Conservation (phyloP, 2,797 vertebrate genomes). For the Tapirus indicus region DNA sequence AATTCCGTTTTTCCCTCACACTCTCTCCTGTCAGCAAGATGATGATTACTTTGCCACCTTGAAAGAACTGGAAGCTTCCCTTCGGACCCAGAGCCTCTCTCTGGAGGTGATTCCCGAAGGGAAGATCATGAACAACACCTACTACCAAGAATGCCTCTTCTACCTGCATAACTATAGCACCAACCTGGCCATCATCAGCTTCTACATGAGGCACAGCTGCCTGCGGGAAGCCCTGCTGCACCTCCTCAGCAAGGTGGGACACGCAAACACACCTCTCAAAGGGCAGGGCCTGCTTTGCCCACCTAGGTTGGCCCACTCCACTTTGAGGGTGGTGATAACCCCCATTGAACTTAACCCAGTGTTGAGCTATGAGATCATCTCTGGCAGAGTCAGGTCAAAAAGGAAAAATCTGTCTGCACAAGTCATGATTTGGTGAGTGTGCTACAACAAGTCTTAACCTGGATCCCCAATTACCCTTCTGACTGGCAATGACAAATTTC, state of each 20-base stretch:
- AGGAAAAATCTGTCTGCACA: background rate
- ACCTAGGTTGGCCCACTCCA: background rate
- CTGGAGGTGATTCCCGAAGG: conserved; percentile 91
- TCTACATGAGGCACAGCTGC: conserved; percentile 95
- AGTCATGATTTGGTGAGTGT: background rate
- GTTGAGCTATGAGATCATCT: background rate
- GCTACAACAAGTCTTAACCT: background rate
- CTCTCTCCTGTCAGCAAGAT: conserved; percentile 83
- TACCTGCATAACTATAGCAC: conserved; percentile 96
- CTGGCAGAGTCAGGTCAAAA: conserved; percentile 33
- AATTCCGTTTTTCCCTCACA: conserved; percentile 1
- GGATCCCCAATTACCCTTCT: background rate
- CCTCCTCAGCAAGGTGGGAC: conserved; percentile 93
- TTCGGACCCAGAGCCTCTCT: conserved; percentile 88
- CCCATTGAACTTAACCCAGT: background rate
- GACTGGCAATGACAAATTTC: background rate
- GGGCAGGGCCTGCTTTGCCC: background rate
- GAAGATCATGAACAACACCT: conserved; percentile 88
- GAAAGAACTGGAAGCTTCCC: conserved; percentile 93
- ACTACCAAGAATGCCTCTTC: conserved; percentile 96
- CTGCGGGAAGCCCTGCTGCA: conserved; percentile 94
- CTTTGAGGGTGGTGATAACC: background rate
- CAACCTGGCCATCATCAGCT: conserved; percentile 95
- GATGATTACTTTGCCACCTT: conserved; percentile 96
- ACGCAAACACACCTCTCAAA: accelerated